Percentiles rank a stretch among this genome's conserved stretches.
phyloP scores from a whole-genome alignment of 2,797 vertebrate genomes.

The Phataginus tricuspis region DNA sequence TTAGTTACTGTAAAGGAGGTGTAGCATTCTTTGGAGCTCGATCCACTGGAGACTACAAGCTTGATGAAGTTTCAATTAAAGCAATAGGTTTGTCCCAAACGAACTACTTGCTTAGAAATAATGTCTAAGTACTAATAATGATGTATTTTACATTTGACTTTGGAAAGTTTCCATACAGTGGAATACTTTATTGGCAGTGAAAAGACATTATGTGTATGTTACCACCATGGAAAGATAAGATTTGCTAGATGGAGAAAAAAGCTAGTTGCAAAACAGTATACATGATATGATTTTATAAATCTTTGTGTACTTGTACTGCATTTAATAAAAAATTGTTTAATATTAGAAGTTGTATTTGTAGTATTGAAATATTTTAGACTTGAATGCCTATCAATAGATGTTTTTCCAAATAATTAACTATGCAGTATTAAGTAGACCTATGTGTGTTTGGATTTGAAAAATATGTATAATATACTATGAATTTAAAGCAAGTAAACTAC shows the following conservation, averaged over 20 bases:
- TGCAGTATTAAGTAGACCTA: neutral
- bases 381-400: neutral
- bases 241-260: neutral
- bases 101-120: constrained; percentile 14
- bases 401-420: constrained; percentile 14
- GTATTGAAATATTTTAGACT: neutral
- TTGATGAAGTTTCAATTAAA: constrained; percentile 88
- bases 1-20: constrained; percentile 85
- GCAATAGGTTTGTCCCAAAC: constrained; percentile 89
- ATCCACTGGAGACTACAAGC: constrained; percentile 80
- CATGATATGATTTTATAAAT: neutral
- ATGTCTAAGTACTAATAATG: neutral
- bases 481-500: constrained; percentile 35
- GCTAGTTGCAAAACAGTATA: neutral
- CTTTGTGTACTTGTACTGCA: neutral
- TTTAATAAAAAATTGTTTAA: neutral
- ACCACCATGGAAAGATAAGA: neutral
- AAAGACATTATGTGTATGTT: neutral
- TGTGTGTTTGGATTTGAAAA: constrained; percentile 12
- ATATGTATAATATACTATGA: neutral
- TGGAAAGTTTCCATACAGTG: neutral
- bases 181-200: neutral
- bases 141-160: neutral
- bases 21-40: constrained; percentile 85
- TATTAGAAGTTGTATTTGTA: constrained; percentile 33